Conservation (phyloP, 1,140 invertebrate species). For the Papilio dardanus region DNA sequence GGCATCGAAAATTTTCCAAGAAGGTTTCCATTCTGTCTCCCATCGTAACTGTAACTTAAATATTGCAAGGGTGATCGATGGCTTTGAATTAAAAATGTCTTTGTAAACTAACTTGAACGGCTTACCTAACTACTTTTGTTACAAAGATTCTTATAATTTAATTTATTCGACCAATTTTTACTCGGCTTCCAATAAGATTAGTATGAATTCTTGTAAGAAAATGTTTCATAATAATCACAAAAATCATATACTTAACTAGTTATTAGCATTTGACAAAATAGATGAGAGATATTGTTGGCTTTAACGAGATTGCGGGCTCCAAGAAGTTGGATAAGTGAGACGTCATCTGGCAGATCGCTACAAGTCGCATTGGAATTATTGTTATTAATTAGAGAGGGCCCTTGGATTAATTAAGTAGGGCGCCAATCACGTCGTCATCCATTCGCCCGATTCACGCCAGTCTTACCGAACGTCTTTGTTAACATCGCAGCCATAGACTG, state of each 20-base stretch:
- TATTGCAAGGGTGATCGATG: background rate
- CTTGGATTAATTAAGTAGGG: constrained; percentile 79
- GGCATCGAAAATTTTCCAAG: constrained; percentile 37
- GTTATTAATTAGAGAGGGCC: constrained; percentile 79
- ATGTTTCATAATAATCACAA: background rate
- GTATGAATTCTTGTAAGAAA: background rate
- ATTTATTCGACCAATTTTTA: background rate
- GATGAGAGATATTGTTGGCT: background rate
- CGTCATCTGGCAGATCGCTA: constrained; percentile 75
- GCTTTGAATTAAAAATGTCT: background rate
- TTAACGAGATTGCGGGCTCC: background rate
- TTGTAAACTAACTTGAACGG: background rate
- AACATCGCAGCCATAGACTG: constrained; percentile 67
- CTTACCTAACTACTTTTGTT: too few relatives aligned
- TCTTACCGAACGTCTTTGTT: constrained; percentile 77
- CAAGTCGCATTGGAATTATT: constrained; percentile 72
- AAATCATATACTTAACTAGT: too few relatives aligned
- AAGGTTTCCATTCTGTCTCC: constrained; percentile 42
- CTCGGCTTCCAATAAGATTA: background rate
- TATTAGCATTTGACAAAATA: background rate
- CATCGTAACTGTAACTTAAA: background rate
- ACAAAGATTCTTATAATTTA: background rate
- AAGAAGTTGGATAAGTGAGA: constrained; percentile 47
- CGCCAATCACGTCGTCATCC: constrained; percentile 78
- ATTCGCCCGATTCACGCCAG: constrained; percentile 65